phyloP scores from a whole-genome alignment of 1,140 invertebrate genomes.

The Himalopsyche phryganea region DNA sequence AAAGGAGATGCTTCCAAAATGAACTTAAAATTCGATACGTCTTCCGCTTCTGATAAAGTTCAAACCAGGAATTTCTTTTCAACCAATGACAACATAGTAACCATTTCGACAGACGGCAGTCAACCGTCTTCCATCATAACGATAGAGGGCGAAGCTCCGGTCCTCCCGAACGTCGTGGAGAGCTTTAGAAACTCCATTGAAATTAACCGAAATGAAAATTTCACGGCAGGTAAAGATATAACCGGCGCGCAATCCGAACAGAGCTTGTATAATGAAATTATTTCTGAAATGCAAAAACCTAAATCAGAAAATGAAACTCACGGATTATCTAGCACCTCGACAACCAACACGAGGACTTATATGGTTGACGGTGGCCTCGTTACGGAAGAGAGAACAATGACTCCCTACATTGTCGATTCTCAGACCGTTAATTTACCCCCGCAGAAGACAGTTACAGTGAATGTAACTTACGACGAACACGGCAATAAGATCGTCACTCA shows the following conservation, averaged over 20 bases:
- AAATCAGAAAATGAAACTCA: conserved; percentile 10
- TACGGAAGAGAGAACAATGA: background rate
- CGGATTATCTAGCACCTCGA: conserved; percentile 1
- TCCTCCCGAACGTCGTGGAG: conserved; percentile 31
- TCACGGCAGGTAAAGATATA: conserved; percentile 5
- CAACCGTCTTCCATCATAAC: conserved; percentile 36
- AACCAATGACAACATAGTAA: conserved; percentile 42
- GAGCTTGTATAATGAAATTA: conserved; percentile 29
- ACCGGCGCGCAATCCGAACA: conserved; percentile 16
- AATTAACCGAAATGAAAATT: conserved; percentile 37
- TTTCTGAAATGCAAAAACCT: conserved; percentile 24
- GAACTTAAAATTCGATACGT: conserved; percentile 24
- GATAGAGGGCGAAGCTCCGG: conserved; percentile 30
- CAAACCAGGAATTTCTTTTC: conserved; percentile 28
- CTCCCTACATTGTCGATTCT: conserved; percentile 15
- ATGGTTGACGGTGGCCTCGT: conserved; percentile 16
- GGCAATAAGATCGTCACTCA: conserved; percentile 52
- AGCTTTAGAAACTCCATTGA: conserved; percentile 48
- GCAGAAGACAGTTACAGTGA: conserved; percentile 51
- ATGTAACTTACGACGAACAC: conserved; percentile 49
- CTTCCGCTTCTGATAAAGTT: conserved; percentile 14
- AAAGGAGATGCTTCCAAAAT: conserved; percentile 38
- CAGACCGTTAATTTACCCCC: conserved; percentile 37
- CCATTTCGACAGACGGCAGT: conserved; percentile 41
- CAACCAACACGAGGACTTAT: conserved; percentile 22